phyloP scores from a whole-genome alignment of 2,888 invertebrate species.

The Tridacna gigas region DNA sequence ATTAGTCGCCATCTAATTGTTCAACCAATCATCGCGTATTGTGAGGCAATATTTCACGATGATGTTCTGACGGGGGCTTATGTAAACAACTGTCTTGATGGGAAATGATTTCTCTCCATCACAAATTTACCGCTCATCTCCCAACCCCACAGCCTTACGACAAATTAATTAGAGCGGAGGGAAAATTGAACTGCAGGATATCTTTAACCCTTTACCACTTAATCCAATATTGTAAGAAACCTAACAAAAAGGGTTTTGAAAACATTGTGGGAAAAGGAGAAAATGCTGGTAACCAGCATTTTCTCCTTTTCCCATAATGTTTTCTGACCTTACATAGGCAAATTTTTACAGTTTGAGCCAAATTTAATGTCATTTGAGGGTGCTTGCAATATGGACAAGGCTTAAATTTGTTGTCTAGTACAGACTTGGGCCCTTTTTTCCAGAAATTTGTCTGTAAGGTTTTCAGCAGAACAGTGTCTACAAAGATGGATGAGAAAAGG shows the following conservation, averaged over 20 bases:
- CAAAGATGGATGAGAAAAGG: too few relatives aligned
- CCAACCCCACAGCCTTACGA: constrained; percentile 19
- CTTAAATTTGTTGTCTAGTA: too few relatives aligned
- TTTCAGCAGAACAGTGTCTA: too few relatives aligned
- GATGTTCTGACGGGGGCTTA: constrained; percentile 64
- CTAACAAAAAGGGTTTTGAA: background rate
- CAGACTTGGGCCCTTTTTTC: too few relatives aligned
- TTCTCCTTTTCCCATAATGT: background rate
- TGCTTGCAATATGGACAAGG: too few relatives aligned
- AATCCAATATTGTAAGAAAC: background rate
- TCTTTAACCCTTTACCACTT: constrained; percentile 1
- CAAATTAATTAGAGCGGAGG: constrained; percentile 28
- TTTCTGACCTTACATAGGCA: too few relatives aligned
- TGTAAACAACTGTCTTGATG: constrained; percentile 63
- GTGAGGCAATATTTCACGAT: constrained; percentile 71
- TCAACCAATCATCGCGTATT: constrained; percentile 63
- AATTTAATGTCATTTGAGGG: too few relatives aligned
- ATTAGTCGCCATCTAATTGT: constrained; percentile 65
- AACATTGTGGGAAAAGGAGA: background rate
- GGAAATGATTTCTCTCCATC: constrained; percentile 55
- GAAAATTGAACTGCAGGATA: constrained; percentile 12
- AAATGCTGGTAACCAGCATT: background rate
- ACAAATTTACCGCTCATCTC: constrained; percentile 21
- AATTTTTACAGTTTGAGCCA: too few relatives aligned
- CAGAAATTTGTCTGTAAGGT: too few relatives aligned